Evolutionary conservation across 2,113 vertebrate species (phyloP).

Genomic region (Esox niger): DNA sequence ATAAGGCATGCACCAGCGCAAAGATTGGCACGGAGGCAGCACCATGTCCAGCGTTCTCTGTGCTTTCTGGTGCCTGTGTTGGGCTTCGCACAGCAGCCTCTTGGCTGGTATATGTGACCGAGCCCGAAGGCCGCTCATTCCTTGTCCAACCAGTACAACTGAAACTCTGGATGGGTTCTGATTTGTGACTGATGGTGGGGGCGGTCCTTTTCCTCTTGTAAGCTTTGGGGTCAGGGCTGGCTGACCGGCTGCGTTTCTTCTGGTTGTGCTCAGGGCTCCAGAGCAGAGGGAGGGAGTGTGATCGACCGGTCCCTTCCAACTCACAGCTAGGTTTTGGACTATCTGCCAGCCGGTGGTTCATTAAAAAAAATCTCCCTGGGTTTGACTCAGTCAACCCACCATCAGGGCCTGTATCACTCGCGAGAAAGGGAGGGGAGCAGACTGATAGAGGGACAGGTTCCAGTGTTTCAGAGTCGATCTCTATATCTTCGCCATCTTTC

Average conservation of each 20-base stretch:
- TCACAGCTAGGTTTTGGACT: not conserved
- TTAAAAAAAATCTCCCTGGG: too few species aligned
- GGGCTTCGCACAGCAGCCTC: not conserved
- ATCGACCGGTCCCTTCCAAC: not conserved
- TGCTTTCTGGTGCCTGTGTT: not conserved
- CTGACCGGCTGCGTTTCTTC: constrained; percentile 61
- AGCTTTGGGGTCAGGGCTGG: constrained; percentile 34
- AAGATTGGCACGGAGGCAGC: not conserved
- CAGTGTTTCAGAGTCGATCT: not conserved
- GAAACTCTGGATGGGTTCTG: constrained; percentile 7
- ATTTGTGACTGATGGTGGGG: not conserved
- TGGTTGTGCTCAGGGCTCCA: constrained; percentile 12
- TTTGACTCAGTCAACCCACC: not conserved
- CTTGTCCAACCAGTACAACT: not conserved
- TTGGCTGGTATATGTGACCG: not conserved
- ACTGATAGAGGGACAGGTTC: not conserved
- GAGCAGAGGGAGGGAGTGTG: constrained; percentile 29
- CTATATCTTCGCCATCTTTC: constrained; percentile 13
- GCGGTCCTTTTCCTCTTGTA: constrained; percentile 54
- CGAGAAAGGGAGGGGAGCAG: not conserved
- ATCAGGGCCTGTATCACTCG: too few species aligned
- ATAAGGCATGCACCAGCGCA: not conserved
- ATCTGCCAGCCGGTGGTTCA: too few species aligned
- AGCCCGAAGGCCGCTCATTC: not conserved
- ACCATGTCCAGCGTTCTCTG: not conserved